Base-by-base conservation (phyloP, 2,113 vertebrate genomes). In the Thinocorus orbignyianus region DNA sequence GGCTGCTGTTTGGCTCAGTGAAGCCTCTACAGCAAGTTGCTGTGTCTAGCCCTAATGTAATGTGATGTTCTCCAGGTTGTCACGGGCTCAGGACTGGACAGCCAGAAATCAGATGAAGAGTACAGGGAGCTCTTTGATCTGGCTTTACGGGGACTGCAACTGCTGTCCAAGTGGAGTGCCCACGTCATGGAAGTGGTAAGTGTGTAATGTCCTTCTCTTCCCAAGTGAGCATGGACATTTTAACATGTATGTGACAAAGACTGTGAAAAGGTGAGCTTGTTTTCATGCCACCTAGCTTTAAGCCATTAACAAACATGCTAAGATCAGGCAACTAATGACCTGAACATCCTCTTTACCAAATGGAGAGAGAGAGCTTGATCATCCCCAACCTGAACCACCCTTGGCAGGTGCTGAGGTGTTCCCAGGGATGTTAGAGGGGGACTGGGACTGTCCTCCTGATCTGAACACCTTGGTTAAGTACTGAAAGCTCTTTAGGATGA, bases 91-190 rank as follows among this genome's bases (percentile, higher is more conserved):
- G 99, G 99, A 24, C 98, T 99, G 97, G 99, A 99, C 98, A 99
- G 99, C 98, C 99, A 99, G 98, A 99, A 99, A 95, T 99, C 99
- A 0, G 99, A 99, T 37, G 99, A 99, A 94, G 99, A 99, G 94
- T 99, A 99, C 97, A 97, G 99, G 9, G 99, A 99, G 96, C 98
- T 99, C 72, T 99, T 99, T 39, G 99, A 99, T 97, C 98, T 99
- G 41, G 99, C 99, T 2, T 97, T 99, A 66, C 97, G 99, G 55
- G 99, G 99, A 16, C 98, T 99, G 87, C 99, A 99, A 97, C 98
- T 99, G 90, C 97, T 99, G 46, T 99, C 99, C 97, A 99, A 99
- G 98, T 99, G 99, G 99, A 99, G 99, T 61, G 99, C 99, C 7
- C 99, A 99, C 0, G 99, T 99, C 97, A 99, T 99, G 99, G 99